Base-by-base conservation (phyloP, 2,113 vertebrate genomes). In the Phyllostomus discolor region DNA sequence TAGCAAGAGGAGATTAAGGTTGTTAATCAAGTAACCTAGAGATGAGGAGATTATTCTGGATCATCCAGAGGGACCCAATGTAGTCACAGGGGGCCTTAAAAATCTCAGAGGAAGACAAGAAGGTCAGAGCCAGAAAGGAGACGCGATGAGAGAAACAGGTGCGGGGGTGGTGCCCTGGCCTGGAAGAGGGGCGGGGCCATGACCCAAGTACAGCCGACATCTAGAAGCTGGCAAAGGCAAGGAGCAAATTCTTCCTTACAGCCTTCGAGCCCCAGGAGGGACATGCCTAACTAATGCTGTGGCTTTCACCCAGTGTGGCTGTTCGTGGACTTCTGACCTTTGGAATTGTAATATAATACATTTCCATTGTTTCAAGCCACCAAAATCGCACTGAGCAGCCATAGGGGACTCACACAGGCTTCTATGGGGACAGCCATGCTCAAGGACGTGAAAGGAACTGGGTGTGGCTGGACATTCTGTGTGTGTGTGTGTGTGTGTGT, bases 101-200 rank as follows among this genome's bases (percentile, higher is more conserved):
- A 72, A 48, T 33, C 4, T 35, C 50, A 59, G 50, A 69, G 50
- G 48, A 41, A 24, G 22, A 38, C 28, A 20, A n/a, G 59, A n/a
- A 35, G 50, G 41, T 16, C 17, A 35, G 59, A 1, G 7, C 31
- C 26, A 14, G 48, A 20, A 66, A 59, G 54, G 31, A 52, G 57
- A 69, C 0, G 20, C 0, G 38, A 1, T 26, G 52, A 24, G 0
- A 10, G 70, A 19, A 14, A 22, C 52, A 64, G n/a, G 38, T 11
- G 31, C 3, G 5, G 19, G 48, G 57, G 48, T 2, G 11, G 7
- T 26, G 22, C 19, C 33, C 31, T 22, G 26, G 38, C 57, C 50
- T 46, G 41, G 72, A 26, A 54, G 75, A 24, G 16, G 20, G 43
- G 17, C 16, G 26, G 10, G 54, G 5, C 24, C 11, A 1, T 2